Conservation (phyloP, 2,797 vertebrate genomes). For the Meriones psammophilus region DNA sequence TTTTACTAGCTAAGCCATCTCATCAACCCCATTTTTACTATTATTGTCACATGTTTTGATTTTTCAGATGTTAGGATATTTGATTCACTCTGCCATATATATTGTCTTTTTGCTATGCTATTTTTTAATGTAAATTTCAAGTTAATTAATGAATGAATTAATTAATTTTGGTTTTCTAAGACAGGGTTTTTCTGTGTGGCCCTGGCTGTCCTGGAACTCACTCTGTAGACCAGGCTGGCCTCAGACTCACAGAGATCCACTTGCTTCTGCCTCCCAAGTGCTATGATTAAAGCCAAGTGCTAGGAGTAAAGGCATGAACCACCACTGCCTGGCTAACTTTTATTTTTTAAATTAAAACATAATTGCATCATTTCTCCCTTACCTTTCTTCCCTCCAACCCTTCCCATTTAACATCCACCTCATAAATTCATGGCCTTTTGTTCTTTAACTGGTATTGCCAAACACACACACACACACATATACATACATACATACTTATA, state of each 20-base stretch:
- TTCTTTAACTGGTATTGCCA: not conserved
- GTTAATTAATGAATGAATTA: no score
- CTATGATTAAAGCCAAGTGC: not conserved
- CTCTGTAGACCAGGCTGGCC: not conserved
- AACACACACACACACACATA: not conserved
- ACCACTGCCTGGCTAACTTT: not conserved
- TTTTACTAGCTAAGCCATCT: not conserved
- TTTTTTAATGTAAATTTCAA: not conserved
- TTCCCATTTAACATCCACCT: not conserved
- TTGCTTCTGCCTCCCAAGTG: not conserved
- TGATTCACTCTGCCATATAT: not conserved
- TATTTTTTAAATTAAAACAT: not conserved
- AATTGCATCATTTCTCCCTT: not conserved
- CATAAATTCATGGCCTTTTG: not conserved
- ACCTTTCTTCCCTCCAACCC: not conserved
- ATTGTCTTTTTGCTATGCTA: not conserved
- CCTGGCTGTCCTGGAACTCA: not conserved
- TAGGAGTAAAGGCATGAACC: not conserved
- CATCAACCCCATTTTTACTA: not conserved
- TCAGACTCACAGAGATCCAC: not conserved
- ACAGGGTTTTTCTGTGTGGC: not conserved
- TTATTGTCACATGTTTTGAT: not conserved
- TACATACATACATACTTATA: no score
- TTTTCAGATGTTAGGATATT: constrained; percentile 34
- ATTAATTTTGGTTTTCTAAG: not conserved